Base-by-base conservation (phyloP, 1,140 invertebrate species). In the Phymastichus coffea region DNA sequence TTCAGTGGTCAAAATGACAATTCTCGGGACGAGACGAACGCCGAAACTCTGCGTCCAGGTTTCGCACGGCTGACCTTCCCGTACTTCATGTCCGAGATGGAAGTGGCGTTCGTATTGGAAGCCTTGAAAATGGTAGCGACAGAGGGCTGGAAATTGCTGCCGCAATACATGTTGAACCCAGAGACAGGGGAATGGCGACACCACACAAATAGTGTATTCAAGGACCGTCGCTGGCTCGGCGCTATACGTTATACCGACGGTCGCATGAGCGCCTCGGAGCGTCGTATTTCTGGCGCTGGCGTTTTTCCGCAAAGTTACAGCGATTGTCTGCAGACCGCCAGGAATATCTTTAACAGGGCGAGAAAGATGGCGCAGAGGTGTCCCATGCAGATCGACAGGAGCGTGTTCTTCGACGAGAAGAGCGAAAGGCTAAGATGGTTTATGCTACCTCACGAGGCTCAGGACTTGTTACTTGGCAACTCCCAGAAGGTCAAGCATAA, bases 161-260 rank as follows among this genome's bases (percentile, higher is more conserved):
- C 93, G 0, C 90, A 94, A 69, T 96, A 96, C 70, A 83, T 86
- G 7, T 82, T 93, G 10, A 93, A 95, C 74, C 84, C 89, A 4
- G 88, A 94, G 73, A 95, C 91, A 8, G 93, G 90, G 1, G 92
- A 95, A 79, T 97, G 93, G 92, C 84, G 88, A 57, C 93, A 95
- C 73, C 87, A 89, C 69, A 86, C 89, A 1, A 90, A 91, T 70
- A 83, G 87, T 37, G 85, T 88, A 1, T 86, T 90, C 57, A 89
- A 88, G 69, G 91, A 94, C 59, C 83, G 90, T 28, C 92, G 91
- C 72, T 94, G 91, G 83, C 77, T 96, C 9, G 86, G 88, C 41
- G 84, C 87, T n/a, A 85, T 94, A 38, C 81, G 86, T 53, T 94
- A 93, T 67, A 82, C 84, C 10, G 84, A 89, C 63, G 91, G 90